These are phyloP conservation scores for Myiozetetes cayanensis DNA, from an alignment of 2,113 vertebrate genomes.

Conservation along the genomic window DNA sequence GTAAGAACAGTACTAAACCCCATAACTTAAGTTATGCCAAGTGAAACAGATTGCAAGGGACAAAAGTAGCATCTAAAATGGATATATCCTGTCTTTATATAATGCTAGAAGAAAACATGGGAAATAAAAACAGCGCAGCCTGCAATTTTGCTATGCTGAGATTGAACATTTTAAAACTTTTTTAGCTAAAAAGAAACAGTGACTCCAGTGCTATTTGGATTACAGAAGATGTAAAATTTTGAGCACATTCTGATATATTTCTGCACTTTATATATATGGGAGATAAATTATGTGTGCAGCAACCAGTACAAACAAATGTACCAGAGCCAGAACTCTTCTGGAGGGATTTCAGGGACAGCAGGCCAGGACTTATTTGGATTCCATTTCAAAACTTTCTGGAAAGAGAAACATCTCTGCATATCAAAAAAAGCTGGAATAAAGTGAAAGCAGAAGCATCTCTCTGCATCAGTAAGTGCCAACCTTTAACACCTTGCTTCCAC, in stretches of 20 bases:
- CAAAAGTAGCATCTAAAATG: background rate
- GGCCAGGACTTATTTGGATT: slow-evolving; percentile 56
- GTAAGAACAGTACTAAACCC: background rate
- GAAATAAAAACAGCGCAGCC: background rate
- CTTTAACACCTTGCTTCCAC: background rate
- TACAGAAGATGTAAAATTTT: background rate
- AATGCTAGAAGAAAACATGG: background rate
- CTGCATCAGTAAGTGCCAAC: background rate
- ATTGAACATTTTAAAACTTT: background rate
- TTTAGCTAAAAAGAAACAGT: background rate
- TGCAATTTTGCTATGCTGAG: background rate
- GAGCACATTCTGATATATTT: background rate
- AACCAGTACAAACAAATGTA: slow-evolving; percentile 43
- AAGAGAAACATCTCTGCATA: slow-evolving; percentile 6
- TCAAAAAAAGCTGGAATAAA: slow-evolving; percentile 13
- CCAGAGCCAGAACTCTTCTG: slow-evolving; percentile 22
- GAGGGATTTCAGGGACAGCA: slow-evolving; percentile 38
- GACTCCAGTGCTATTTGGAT: background rate
- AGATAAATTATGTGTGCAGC: slow-evolving; percentile 6
- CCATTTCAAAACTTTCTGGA: slow-evolving; percentile 61
- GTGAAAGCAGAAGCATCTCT: slow-evolving; percentile 4
- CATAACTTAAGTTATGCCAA: background rate
- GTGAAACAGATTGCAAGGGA: background rate
- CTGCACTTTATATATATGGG: slow-evolving; percentile 22
- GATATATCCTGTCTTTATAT: background rate